phyloP scores from a whole-genome alignment of 2,797 vertebrate genomes.

The Mormyrus proboscirostris region DNA sequence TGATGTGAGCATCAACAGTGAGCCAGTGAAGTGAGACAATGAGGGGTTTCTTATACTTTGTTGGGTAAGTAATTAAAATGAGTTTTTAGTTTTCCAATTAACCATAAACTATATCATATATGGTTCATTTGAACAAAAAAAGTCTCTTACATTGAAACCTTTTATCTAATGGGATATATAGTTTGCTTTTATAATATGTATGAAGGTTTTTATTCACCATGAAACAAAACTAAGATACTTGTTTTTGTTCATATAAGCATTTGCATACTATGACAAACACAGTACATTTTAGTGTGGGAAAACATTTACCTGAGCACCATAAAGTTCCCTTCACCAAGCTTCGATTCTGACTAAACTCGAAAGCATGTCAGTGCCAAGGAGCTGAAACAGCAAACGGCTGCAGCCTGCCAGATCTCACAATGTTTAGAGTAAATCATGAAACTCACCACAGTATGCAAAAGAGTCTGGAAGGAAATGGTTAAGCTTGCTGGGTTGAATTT shows the following conservation, averaged over 20 bases:
- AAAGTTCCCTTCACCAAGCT: background rate
- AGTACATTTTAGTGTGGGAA: background rate
- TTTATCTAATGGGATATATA: background rate
- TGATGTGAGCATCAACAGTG: background rate
- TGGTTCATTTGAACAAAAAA: background rate
- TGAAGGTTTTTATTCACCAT: background rate
- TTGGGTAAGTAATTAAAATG: background rate
- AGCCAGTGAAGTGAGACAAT: background rate
- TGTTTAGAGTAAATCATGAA: background rate
- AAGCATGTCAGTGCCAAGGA: background rate
- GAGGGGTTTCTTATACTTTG: background rate
- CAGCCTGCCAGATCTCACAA: background rate
- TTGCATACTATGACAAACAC: background rate
- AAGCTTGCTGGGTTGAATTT: background rate
- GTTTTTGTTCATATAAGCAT: background rate
- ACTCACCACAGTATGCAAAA: slow-evolving; percentile 4
- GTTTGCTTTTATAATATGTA: background rate
- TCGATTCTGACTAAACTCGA: background rate
- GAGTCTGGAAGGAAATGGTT: background rate
- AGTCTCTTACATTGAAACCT: background rate
- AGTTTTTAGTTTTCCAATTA: background rate
- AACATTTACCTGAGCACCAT: background rate
- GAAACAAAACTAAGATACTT: background rate
- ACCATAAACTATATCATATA: background rate
- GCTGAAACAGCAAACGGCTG: background rate